Percentiles rank a stretch among this genome's conserved stretches.
Evolutionary conservation across 1,140 invertebrate genomes (phyloP).

Genomic region (Lamellibrachia luymesi): DNA sequence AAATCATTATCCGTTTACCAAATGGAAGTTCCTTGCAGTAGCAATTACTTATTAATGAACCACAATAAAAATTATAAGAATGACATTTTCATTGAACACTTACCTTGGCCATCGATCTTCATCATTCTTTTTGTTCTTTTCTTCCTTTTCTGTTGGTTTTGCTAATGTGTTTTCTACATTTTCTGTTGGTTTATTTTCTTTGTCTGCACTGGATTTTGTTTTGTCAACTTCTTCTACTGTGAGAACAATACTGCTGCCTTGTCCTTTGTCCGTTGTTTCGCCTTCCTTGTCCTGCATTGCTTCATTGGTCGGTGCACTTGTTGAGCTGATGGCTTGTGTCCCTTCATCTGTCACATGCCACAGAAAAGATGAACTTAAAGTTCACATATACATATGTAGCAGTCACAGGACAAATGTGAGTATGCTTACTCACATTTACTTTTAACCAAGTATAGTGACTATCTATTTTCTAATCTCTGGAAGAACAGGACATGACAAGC

Average conservation of each 20-base stretch:
- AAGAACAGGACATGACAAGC: no score
- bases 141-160: neutral
- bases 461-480: no score
- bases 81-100: neutral
- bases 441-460: no score
- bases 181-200: neutral
- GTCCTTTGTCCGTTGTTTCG: neutral
- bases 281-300: neutral
- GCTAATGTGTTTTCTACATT: neutral
- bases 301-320: neutral
- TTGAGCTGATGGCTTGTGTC: neutral
- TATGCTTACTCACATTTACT: neutral
- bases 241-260: neutral
- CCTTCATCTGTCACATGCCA: neutral
- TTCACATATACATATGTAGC: neutral
- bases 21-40: neutral
- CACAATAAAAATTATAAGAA: neutral
- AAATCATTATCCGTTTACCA: neutral
- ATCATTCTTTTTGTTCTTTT: conserved; percentile 4
- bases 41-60: neutral
- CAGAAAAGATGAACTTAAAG: neutral
- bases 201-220: neutral
- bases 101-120: conserved; percentile 11
- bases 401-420: neutral
- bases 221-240: neutral